Evolutionary conservation across 2,113 vertebrate species (phyloP).

Genomic region (Rhinolophus ferrumequinum): DNA sequence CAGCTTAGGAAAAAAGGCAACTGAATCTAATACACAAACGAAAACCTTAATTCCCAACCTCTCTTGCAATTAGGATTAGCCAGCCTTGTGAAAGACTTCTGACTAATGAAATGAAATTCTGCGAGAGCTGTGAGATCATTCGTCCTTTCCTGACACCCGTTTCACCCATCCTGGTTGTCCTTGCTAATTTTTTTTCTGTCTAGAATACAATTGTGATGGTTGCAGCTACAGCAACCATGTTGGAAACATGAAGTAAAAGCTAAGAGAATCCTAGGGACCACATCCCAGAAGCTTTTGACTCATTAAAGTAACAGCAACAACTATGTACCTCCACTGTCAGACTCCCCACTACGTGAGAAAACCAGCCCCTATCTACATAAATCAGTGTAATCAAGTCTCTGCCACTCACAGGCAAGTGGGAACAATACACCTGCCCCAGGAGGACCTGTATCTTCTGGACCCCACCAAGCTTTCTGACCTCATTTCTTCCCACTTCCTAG

Average conservation of each 20-base stretch:
- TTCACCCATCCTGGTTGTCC: not conserved
- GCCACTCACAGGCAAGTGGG: not conserved
- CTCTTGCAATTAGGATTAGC: not conserved
- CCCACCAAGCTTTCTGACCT: not conserved
- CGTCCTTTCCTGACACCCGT: not conserved
- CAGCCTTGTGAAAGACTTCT: not conserved
- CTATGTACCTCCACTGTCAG: not conserved
- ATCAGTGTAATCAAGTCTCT: not conserved
- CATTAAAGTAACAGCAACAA: not conserved
- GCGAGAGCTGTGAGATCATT: not conserved
- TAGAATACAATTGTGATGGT: not conserved
- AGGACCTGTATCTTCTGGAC: not conserved
- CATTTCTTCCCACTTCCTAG: not conserved
- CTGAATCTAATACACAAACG: not conserved
- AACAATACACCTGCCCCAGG: not conserved
- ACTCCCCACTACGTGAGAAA: not conserved
- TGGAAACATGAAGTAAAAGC: not conserved
- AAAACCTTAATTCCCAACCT: not conserved
- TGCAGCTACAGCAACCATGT: fast-evolving
- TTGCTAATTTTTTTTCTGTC: not conserved
- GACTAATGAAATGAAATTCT: not conserved
- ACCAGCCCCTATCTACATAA: too few relatives aligned
- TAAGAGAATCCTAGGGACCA: not conserved
- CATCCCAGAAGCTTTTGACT: not conserved
- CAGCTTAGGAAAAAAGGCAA: not conserved